Conservation (phyloP, 1,140 invertebrate genomes). For the Lamellibrachia luymesi region DNA sequence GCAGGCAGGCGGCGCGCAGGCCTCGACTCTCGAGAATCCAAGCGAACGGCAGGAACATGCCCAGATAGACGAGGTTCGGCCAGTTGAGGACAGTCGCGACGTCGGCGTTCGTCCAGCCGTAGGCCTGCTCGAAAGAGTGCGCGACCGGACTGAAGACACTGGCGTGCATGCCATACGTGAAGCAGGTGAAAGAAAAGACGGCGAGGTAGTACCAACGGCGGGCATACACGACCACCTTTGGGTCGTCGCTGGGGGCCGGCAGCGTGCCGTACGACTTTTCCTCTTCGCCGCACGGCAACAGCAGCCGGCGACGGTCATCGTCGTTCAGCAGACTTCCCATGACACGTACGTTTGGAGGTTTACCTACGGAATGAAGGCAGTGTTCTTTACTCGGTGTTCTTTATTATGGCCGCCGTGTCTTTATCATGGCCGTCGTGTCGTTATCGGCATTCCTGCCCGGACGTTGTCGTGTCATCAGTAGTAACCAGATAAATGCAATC, state of each 20-base stretch:
- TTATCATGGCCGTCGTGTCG: not conserved
- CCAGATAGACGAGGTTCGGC: not conserved
- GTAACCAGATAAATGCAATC: not conserved
- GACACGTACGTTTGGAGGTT: not conserved
- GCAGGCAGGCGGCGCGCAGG: not conserved
- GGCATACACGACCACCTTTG: not conserved
- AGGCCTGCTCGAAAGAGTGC: not conserved
- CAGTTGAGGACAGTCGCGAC: not conserved
- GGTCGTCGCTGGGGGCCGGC: not conserved
- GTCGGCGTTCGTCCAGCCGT: not conserved
- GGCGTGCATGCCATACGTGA: not conserved
- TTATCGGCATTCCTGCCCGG: not conserved
- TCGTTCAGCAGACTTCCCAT: not conserved
- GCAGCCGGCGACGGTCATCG: not conserved
- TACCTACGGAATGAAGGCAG: not conserved
- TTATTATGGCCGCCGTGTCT: not conserved
- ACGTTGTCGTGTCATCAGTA: not conserved
- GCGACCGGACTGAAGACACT: not conserved
- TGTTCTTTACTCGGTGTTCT: not conserved
- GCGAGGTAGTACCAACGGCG: not conserved
- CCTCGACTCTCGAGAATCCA: not conserved
- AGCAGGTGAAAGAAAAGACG: not conserved
- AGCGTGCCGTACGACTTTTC: not conserved
- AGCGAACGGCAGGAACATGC: not conserved
- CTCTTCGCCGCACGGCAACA: not conserved